Evolutionary conservation across 2,888 invertebrate species (phyloP), one percentile per base, ranked within the genome.

Genomic region (Acleris literana): DNA sequence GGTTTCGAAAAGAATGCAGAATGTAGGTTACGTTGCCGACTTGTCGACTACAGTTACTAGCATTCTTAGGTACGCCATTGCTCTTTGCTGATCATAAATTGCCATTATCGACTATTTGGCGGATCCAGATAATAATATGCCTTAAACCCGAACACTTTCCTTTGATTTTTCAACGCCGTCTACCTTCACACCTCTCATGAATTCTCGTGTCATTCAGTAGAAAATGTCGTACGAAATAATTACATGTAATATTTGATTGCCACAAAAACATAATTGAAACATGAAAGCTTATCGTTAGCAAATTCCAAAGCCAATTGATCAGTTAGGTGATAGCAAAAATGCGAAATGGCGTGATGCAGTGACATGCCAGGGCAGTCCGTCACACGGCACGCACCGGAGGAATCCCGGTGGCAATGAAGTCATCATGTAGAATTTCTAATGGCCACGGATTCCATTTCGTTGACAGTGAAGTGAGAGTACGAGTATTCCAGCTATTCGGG

Each of bases 1-100:
- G 89, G 91, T 91, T 92, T 90, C 87, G 87, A 88, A 91, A 92
- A 92, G 92, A 92, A 92, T 92, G 90, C 88, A 81, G 88, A 90
- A 92, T 92, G 91, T 91, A 89, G 92, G 92, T 91, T 92, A 89
- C 86, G 86, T 82, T 86, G 85, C 84, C 80, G 87, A 89, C 88
- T 82, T 86, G 85, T 84, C 80, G 88, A 89, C 88, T 87, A 89
- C 90, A 87, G 92, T 90, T 89, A 88, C 86, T 76, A 85, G 78
- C 85, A 84, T 83, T 87, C 83, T 84, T 79, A 83, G 86, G 86
- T 85, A 87, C 86, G 88, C 84, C 86, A 81, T 79, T 76, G 74
- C 71, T 78, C 60, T 66, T 65, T 56, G 51, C 55, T 56, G 60
- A 63, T 64, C 33, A 46, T 57, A 57, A 57, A 61, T 29, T 66